Base-by-base conservation (phyloP, 2,113 vertebrate species). In the Coturnix japonica region DNA sequence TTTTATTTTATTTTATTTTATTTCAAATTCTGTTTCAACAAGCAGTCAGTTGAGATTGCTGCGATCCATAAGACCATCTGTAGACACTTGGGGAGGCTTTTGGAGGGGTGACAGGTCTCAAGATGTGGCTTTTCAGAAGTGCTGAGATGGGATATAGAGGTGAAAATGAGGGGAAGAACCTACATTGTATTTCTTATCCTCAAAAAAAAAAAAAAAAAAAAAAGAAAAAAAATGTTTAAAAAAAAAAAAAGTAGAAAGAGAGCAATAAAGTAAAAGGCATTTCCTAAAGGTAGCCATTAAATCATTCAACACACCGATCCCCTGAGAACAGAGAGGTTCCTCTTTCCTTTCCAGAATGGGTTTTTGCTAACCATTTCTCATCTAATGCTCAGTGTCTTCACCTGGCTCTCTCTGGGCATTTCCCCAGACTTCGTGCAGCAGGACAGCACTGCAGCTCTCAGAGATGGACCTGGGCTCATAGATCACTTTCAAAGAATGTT, bases 231-330 rank as follows among this genome's bases (percentile, higher is more conserved):
- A 74, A 73, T 81, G 43, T 47, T 47, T 90, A 20, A 7, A 6
- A 11, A 16, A 41, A n/a, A 6, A 11, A 17, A 43, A 33, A 3
- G 41, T 60, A 72, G 73, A 89, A 93, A 31, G 49, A 89, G n/a
- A 95, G 94, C 94, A 96, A 97, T 98, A 98, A 97, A 97, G 96
- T 95, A 96, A 91, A 97, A 98, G 93, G 94, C 91, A 97, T 98
- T 98, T 98, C 98, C 98, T 98, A 96, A 85, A 98, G 97, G 98
- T 97, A 97, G 96, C 97, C 95, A 96, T 97, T 98, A 98, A 98
- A 98, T 98, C 98, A 98, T 97, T 97, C 97, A 96, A 56, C 97
- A 95, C 91, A 4, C 80, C 14, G 63, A 82, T 94, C 98, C 93
- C 94, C 12, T 0, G 92, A 92, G 97, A 96, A 72, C 41, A 21